Percentiles rank a stretch among this genome's conserved stretches.
These are phyloP conservation scores for Xestoiulus laeticollis DNA, from an alignment of 2,888 invertebrate genomes.

Conservation along the genomic window DNA sequence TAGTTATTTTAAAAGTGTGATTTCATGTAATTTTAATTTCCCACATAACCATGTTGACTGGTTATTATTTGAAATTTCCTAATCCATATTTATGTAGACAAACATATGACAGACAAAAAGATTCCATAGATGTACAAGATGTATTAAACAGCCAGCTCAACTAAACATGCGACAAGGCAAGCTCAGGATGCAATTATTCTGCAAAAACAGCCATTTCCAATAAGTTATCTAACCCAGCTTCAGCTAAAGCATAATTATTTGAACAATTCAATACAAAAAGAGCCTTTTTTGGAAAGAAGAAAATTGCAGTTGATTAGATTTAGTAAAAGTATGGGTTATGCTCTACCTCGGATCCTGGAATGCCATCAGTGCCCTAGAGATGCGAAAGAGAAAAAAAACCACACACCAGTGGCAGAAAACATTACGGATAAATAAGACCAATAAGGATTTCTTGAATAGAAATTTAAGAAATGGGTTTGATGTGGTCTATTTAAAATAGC, in stretches of 20 bases:
- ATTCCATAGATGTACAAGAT: background rate
- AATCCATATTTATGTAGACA: background rate
- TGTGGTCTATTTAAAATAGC: background rate
- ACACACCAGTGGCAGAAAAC: slow-evolving; percentile 45
- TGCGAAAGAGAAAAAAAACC: slow-evolving; percentile 55
- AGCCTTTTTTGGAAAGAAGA: background rate
- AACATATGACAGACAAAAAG: background rate
- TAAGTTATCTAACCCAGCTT: background rate
- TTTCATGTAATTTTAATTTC: too few relatives aligned
- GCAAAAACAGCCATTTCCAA: background rate
- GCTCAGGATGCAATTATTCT: background rate
- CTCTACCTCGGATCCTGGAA: slow-evolving; percentile 86
- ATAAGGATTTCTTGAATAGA: background rate
- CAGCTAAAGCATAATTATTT: too few relatives aligned
- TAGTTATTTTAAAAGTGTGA: too few relatives aligned
- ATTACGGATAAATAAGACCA: slow-evolving; percentile 19
- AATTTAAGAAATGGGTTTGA: background rate
- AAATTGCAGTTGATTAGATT: background rate
- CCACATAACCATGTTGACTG: too few relatives aligned
- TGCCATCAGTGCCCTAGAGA: slow-evolving; percentile 91
- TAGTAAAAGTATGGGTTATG: slow-evolving; percentile 33
- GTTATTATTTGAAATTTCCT: too few relatives aligned
- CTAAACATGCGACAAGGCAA: background rate
- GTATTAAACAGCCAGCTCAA: background rate
- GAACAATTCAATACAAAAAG: background rate